These are phyloP conservation scores for Penaeus vannamei DNA, from an alignment of 1,140 invertebrate genomes.

Conservation along the genomic window DNA sequence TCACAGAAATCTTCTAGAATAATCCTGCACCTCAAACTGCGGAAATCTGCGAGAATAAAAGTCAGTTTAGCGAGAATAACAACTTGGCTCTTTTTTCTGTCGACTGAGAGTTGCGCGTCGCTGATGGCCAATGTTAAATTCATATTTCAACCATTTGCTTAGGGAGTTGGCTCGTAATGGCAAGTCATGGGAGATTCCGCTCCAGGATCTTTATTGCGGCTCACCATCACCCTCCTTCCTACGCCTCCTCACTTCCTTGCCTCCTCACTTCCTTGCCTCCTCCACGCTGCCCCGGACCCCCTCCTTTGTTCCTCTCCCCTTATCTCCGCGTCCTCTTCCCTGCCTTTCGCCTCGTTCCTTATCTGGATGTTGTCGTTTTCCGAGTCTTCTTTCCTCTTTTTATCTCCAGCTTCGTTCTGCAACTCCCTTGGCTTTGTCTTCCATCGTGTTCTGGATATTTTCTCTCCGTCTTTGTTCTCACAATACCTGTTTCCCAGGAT, in stretches of 20 bases:
- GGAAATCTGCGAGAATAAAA: too few species aligned
- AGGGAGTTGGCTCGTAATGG: too few species aligned
- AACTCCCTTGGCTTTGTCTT: neutral
- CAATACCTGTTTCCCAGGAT: neutral
- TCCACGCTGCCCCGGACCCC: neutral
- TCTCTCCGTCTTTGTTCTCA: neutral
- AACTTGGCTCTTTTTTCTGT: too few species aligned
- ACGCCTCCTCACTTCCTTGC: neutral
- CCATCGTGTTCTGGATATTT: neutral
- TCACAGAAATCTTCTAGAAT: too few species aligned
- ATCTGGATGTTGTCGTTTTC: neutral
- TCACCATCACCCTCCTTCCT: neutral
- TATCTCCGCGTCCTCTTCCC: neutral
- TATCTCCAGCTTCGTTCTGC: neutral
- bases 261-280: neutral
- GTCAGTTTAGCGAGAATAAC: too few species aligned
- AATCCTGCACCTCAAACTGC: too few species aligned
- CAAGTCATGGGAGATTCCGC: too few species aligned
- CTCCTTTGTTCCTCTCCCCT: neutral
- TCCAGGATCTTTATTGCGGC: neutral
- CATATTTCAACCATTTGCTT: too few species aligned
- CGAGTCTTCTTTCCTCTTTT: neutral
- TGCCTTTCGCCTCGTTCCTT: neutral
- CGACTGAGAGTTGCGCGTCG: too few species aligned
- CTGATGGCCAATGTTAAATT: too few species aligned